phyloP scores from a whole-genome alignment of 2,797 vertebrate genomes.

The Myiotriccus ornatus region DNA sequence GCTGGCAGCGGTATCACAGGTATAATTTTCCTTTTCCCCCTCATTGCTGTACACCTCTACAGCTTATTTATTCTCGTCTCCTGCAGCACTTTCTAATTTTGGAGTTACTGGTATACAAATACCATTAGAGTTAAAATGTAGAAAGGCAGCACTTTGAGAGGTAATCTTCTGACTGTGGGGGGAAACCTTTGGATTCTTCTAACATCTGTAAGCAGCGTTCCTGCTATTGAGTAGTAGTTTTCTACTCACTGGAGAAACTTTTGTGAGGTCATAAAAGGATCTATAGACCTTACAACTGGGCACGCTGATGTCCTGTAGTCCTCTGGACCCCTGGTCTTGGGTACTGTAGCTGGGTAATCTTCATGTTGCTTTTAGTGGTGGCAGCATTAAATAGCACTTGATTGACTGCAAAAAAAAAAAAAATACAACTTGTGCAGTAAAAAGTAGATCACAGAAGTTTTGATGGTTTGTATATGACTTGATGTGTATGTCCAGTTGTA shows the following conservation, averaged over 20 bases:
- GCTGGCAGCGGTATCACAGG: background rate
- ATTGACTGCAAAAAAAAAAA: background rate
- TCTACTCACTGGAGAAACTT: background rate
- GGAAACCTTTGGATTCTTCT: background rate
- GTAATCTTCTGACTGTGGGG: background rate
- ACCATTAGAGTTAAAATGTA: background rate
- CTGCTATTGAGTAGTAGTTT: background rate
- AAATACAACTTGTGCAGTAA: background rate
- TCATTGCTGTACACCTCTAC: background rate
- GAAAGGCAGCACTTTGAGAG: background rate
- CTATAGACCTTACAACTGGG: background rate
- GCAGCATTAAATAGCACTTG: background rate
- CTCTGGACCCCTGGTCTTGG: background rate
- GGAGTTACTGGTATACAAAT: background rate
- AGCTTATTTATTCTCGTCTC: background rate
- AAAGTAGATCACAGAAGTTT: background rate
- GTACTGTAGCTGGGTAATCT: background rate
- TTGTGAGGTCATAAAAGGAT: background rate
- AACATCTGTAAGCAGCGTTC: background rate
- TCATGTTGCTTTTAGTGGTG: background rate
- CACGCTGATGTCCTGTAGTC: background rate
- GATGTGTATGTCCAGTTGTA: background rate
- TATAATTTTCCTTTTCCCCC: background rate
- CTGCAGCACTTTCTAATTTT: background rate
- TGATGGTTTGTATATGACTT: background rate